Percentiles rank a stretch among this genome's conserved stretches.
phyloP scores from a whole-genome alignment of 2,113 vertebrate species.

The Grammomys dolichurus region DNA sequence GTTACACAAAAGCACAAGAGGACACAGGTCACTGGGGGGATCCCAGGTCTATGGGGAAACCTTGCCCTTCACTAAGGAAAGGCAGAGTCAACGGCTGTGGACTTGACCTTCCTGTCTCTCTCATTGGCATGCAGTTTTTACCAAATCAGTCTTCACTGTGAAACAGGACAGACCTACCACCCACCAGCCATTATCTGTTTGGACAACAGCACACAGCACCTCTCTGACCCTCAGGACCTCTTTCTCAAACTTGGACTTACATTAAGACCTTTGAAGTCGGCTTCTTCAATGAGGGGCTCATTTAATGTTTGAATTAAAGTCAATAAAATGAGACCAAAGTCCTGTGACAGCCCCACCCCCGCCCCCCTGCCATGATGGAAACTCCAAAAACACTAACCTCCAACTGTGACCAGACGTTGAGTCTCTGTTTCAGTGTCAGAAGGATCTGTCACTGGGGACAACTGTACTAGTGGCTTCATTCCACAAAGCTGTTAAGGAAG shows the following conservation, averaged over 20 bases:
- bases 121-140: background rate
- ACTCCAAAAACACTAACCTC: background rate
- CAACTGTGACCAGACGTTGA: background rate
- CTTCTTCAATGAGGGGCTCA: constrained; percentile 3
- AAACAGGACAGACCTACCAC: background rate
- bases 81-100: background rate
- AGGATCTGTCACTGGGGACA: background rate
- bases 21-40: background rate
- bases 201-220: background rate
- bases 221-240: constrained; percentile 8
- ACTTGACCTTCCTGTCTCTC: background rate
- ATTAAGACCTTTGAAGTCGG: constrained; percentile 26
- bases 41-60: background rate
- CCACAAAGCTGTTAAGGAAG: background rate
- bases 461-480: background rate
- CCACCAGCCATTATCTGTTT: constrained; percentile 20
- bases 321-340: constrained; percentile 31
- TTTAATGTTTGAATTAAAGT: background rate
- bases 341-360: background rate
- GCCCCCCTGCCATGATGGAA: background rate
- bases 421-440: background rate
- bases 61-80: background rate
- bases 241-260: background rate
- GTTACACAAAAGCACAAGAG: constrained; percentile 20
- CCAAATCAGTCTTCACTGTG: background rate